A percentile compares a stretch with the other conserved stretches of the same genome.
Evolutionary conservation across 2,888 invertebrate genomes (phyloP).

Genomic region (Nephrocerus scutellatus): DNA sequence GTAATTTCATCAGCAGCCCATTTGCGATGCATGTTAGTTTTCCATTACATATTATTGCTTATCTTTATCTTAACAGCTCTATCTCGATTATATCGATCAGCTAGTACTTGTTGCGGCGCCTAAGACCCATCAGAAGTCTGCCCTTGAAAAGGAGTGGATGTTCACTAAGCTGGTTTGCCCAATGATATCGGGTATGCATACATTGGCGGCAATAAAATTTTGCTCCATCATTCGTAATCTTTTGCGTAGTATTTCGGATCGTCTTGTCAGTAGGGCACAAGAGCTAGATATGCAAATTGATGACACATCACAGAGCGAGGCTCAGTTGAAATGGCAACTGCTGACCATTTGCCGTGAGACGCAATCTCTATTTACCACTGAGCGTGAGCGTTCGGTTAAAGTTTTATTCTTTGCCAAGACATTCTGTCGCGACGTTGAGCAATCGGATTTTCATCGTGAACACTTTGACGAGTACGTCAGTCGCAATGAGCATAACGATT

Average conservation of each 20-base stretch:
- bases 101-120: slow-evolving; percentile 60
- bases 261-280: slow-evolving; percentile 47
- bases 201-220: slow-evolving; percentile 68
- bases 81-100: slow-evolving; percentile 77
- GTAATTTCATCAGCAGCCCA: slow-evolving; percentile 41
- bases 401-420: slow-evolving; percentile 75
- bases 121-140: slow-evolving; percentile 57
- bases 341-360: slow-evolving; percentile 64
- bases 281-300: slow-evolving; percentile 45
- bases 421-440: slow-evolving; percentile 60
- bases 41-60: neutral
- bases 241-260: slow-evolving; percentile 48
- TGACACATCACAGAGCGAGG: slow-evolving; percentile 37
- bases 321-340: slow-evolving; percentile 42
- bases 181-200: slow-evolving; percentile 68
- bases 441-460: slow-evolving; percentile 49
- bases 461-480: slow-evolving; percentile 44
- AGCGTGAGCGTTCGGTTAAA: slow-evolving; percentile 72
- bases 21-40: neutral
- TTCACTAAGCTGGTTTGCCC: slow-evolving; percentile 73
- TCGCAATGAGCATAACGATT: slow-evolving; percentile 46
- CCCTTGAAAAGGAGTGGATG: slow-evolving; percentile 81
- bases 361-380: slow-evolving; percentile 70
- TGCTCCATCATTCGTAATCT: slow-evolving; percentile 54
- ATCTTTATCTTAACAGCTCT: slow-evolving; percentile 54